Percentiles rank a stretch among this genome's conserved stretches.
These are phyloP conservation scores for Agrilus planipennis DNA, from an alignment of 1,140 invertebrate species.

Conservation along the genomic window DNA sequence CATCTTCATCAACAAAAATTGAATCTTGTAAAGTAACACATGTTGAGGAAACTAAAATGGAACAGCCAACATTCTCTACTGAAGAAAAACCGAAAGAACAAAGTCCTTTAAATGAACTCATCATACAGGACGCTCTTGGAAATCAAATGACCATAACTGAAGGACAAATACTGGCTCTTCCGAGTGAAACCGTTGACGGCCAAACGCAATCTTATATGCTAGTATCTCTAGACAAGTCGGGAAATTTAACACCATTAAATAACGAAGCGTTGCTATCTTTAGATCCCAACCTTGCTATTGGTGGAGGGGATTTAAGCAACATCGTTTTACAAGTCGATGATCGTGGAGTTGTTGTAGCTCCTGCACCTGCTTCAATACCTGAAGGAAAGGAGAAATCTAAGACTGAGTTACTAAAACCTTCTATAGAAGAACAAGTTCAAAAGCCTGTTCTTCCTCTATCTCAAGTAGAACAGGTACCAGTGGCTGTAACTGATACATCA, in stretches of 20 bases:
- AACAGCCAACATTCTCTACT: neutral
- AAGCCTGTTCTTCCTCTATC: neutral
- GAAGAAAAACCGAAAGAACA: slow-evolving; percentile 13
- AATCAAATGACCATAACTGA: slow-evolving; percentile 37
- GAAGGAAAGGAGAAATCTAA: neutral
- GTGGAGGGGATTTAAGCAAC: slow-evolving; percentile 29
- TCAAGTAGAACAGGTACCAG: neutral
- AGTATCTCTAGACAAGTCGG: slow-evolving; percentile 52
- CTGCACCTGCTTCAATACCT: neutral
- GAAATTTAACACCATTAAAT: slow-evolving; percentile 55
- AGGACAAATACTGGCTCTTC: slow-evolving; percentile 52
- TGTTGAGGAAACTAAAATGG: slow-evolving; percentile 24
- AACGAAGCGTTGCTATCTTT: slow-evolving; percentile 45
- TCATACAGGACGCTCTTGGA: slow-evolving; percentile 30
- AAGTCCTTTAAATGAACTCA: slow-evolving; percentile 28
- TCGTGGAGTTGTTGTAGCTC: slow-evolving; percentile 5
- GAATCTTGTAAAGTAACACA: neutral
- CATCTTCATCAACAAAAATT: slow-evolving; percentile 1
- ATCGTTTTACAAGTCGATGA: slow-evolving; percentile 31
- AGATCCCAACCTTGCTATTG: slow-evolving; percentile 28
- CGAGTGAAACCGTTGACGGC: slow-evolving; percentile 51
- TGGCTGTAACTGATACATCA: too few relatives aligned
- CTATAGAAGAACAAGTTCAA: neutral
- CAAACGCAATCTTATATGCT: slow-evolving; percentile 48
- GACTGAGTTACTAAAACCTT: neutral